Evolutionary conservation across 2,888 invertebrate species (phyloP), one percentile per base, ranked within the genome.

Genomic region (Parnassius smintheus): DNA sequence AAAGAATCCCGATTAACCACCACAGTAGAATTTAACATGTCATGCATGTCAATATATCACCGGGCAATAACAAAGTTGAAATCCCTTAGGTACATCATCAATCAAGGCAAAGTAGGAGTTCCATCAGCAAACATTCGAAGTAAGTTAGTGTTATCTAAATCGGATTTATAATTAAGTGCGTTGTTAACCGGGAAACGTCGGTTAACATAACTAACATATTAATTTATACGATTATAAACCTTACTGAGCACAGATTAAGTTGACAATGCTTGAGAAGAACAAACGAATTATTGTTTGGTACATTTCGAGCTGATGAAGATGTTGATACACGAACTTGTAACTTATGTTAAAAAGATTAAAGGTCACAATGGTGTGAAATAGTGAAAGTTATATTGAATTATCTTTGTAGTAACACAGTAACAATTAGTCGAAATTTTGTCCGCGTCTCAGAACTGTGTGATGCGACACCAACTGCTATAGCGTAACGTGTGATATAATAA

Each of bases 81-180:
- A 49, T 35, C 35, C 35, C 35, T 7, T 13, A 13, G 49, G 9
- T 44, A 49, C 13, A 8, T 13, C 49, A 13, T 49, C 49, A 49
- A 13, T 8, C 8, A 49, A 35, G n/a, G 4, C 46, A 12, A 13
- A 49, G 49, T 49, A 8, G 9, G 18, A 8, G 49, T n/a, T 12
- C 8, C 49, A 13, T 13, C 53, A 53, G 53, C 56, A 44, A 45
- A 56, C 56, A 56, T 18, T 22, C 56, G 56, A 46, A 56, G n/a
- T 11, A 44, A 56, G 41, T 56, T 45, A 22, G 12, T 22, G 45
- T 56, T 56, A 56, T 56, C 56, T 56, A 12, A 56, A 56, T 56
- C 46, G 56, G 44, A 45, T 56, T 45, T 22, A 41, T 56, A 56
- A 46, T 56, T 56, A 56, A 45, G 18, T 12, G 22, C 56, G 45